Conservation (phyloP, 2,888 invertebrate species). For the Campaea margaritaria region DNA sequence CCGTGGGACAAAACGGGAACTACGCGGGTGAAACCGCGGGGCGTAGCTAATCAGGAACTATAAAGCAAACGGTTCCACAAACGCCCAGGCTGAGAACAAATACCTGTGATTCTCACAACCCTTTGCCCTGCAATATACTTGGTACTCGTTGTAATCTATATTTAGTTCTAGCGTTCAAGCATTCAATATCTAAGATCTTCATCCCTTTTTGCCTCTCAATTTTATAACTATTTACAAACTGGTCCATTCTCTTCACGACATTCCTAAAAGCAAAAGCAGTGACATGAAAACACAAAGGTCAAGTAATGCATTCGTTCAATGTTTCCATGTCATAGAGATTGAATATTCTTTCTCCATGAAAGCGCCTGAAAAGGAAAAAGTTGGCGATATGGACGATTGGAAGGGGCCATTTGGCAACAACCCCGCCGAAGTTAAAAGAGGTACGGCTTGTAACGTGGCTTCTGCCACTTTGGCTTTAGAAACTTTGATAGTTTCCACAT, state of each 20-base stretch:
- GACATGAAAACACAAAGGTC: slow-evolving; percentile 38
- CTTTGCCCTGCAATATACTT: too few relatives aligned
- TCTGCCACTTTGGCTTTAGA: slow-evolving; percentile 52
- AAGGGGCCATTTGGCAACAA: slow-evolving; percentile 65
- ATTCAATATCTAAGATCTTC: slow-evolving; percentile 1
- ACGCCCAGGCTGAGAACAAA: too few relatives aligned
- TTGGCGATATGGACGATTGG: slow-evolving; percentile 66
- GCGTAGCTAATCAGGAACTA: too few relatives aligned
- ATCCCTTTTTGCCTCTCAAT: slow-evolving; percentile 10
- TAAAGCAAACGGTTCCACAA: too few relatives aligned
- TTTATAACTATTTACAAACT: slow-evolving; percentile 20
- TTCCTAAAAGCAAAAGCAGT: slow-evolving; percentile 26
- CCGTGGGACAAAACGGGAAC: too few relatives aligned
- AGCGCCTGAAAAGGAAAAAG: slow-evolving; percentile 55
- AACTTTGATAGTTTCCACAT: slow-evolving; percentile 50
- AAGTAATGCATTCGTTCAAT: slow-evolving; percentile 43
- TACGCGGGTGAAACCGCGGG: too few relatives aligned
- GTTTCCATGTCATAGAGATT: slow-evolving; percentile 61
- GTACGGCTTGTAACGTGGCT: slow-evolving; percentile 54
- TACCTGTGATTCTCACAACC: too few relatives aligned
- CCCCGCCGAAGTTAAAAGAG: slow-evolving; percentile 55
- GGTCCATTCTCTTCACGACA: slow-evolving; percentile 15
- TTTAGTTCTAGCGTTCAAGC: too few relatives aligned
- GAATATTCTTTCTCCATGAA: slow-evolving; percentile 58
- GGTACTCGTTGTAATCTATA: too few relatives aligned